Base-by-base conservation (phyloP, 2,113 vertebrate species). In the Cacatua alba region DNA sequence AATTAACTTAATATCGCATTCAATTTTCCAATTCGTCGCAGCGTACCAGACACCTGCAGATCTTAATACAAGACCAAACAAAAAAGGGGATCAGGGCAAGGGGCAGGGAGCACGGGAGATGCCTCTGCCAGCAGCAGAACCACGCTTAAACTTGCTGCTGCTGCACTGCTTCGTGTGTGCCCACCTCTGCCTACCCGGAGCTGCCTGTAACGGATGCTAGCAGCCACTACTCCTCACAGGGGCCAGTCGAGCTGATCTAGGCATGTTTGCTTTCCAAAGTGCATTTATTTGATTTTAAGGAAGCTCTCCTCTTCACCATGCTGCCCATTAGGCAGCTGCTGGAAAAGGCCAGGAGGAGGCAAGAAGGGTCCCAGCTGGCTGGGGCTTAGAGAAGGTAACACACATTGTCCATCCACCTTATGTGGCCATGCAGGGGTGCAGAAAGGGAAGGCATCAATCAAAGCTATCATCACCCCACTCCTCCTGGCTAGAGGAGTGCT, bases 1-100 rank as follows among this genome's bases (percentile, higher is more conserved):
- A 98, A 98, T 98, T 97, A 98, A 98, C 94, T 97, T 97, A 96
- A 97, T 97, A 98, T 97, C 17, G 3, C 94, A 82, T 97, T 97
- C 94, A 79, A 86, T 97, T 97, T 97, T 90, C 95, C 77, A 13
- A 91, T 91, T 90, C 88, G 92, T 97, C 65, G 4, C 93, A 96
- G 97, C 48, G 28, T 89, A 88, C 90, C 89, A 91, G 90, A 89
- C 82, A 95, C 92, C 94, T 96, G 96, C 96, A 96, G 80, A 71
- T 91, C 76, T 62, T 76, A 75, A 91, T 72, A 53, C 81, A 90
- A 90, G 95, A 71, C 68, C 86, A 79, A 83, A 87, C 44, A 1
- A 10, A 83, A 80, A 49, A 14, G 51, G 53, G 71, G 74, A 91
- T 62, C 35, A 21, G 10, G 11, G 70, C 75, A 53, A 74, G 48